Evolutionary conservation across 2,888 invertebrate species (phyloP).

Genomic region (Agelastica alni): DNA sequence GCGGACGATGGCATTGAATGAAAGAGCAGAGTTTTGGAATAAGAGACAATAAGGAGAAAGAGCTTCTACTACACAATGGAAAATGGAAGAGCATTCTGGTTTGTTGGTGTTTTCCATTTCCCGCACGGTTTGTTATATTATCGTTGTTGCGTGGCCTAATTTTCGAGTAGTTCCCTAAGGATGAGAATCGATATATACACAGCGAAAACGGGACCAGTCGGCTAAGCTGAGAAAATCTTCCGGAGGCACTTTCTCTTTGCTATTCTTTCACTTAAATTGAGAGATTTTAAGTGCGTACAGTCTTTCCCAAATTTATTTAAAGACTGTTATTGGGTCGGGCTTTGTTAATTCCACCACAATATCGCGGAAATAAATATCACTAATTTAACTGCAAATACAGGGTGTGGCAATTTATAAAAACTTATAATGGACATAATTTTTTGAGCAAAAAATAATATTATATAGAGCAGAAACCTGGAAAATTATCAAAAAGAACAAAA

Average conservation of each 20-base stretch:
- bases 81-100: slow-evolving; percentile 17
- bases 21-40: background rate
- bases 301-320: slow-evolving; percentile 14
- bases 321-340: background rate
- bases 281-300: slow-evolving; percentile 19
- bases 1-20: background rate
- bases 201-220: background rate
- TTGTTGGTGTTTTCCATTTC: slow-evolving; percentile 32
- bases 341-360: background rate
- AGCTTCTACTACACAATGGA: slow-evolving; percentile 21
- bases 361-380: background rate
- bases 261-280: slow-evolving; percentile 9
- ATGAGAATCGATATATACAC: slow-evolving; percentile 17
- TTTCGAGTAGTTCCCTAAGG: slow-evolving; percentile 23
- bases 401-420: too few relatives aligned
- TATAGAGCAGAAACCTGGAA: too few relatives aligned
- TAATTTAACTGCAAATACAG: background rate
- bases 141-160: slow-evolving; percentile 27
- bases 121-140: slow-evolving; percentile 27
- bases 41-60: slow-evolving; percentile 5
- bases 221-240: slow-evolving; percentile 16
- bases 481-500: background rate
- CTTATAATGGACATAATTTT: too few relatives aligned
- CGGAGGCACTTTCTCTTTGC: slow-evolving; percentile 3
- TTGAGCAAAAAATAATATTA: too few relatives aligned